Evolutionary conservation across 2,797 vertebrate species (phyloP), one percentile per base, ranked within the genome.

Genomic region (Eospalax fontanierii): DNA sequence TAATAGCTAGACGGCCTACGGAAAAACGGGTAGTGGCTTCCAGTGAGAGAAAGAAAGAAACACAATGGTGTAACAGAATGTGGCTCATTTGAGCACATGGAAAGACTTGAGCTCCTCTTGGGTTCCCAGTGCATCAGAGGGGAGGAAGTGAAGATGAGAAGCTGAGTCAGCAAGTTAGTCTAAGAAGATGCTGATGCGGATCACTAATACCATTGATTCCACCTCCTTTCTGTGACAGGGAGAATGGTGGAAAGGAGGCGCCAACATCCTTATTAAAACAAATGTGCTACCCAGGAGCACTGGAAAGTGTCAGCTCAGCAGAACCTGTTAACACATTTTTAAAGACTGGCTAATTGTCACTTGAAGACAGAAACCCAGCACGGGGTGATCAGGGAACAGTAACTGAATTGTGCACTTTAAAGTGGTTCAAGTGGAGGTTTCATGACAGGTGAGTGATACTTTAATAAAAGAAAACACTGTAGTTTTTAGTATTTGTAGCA

Each of bases 261-360:
- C 22, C 30, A 43, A 83, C 38, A 33, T 1, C 76, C 40, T 94
- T 61, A 40, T 65, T 57, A 50, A 93, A 96, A 96, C 65, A 85
- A 92, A 75, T 26, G 15, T 75, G 26, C 86, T 75, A 65, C 35
- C 33, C 15, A 75, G 59, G n/a, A 75, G 19, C 19, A 90, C 76
- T 74, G 70, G 0, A 46, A 33, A 73, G 89, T 63, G 12, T 73
- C 76, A 89, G 28, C 54, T 93, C 46, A 75, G 22, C 0, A 74
- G 65, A 92, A 70, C 12, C 30, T 65, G 35, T 66, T 73, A 78
- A 87, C 57, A 81, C 26, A 38, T 92, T 66, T 95, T 61, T 12
- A 95, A 93, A 90, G 78, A 74, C 4, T 81, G 35, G 59, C 19
- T 91, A 70, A 91, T 46, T 89, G 38, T 76, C 63, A 73, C 26